Evolutionary conservation across 2,888 invertebrate genomes (phyloP).

Genomic region (Tridacna crocea): DNA sequence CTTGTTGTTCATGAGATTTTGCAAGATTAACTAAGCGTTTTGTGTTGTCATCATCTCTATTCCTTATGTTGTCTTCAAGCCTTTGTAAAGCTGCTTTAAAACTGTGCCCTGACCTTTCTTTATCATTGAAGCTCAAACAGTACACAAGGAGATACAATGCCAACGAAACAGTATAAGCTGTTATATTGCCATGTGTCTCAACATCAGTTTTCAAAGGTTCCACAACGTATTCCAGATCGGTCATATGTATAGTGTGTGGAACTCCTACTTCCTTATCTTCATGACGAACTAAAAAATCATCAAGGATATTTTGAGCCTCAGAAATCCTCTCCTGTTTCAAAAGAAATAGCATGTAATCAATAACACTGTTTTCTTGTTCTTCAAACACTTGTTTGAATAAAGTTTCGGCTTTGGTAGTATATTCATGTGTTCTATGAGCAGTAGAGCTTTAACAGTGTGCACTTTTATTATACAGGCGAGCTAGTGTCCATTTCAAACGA

Average conservation of each 20-base stretch:
- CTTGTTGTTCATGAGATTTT: no score
- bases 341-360: slow-evolving; percentile 34
- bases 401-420: slow-evolving; percentile 4
- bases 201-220: slow-evolving; percentile 26
- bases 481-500: slow-evolving; percentile 16
- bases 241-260: not conserved
- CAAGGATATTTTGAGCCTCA: slow-evolving; percentile 7
- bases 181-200: slow-evolving; percentile 21
- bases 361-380: slow-evolving; percentile 15
- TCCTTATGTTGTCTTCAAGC: no score
- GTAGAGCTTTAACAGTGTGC: slow-evolving; percentile 5
- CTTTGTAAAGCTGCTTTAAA: no score
- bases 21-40: no score
- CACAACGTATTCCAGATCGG: slow-evolving; percentile 20
- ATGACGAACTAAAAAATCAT: no score
- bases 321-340: slow-evolving; percentile 17
- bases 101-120: not conserved
- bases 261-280: no score
- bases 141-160: slow-evolving; percentile 31
- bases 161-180: slow-evolving; percentile 33
- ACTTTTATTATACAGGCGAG: slow-evolving; percentile 26
- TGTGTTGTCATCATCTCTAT: no score
- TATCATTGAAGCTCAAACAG: not conserved
- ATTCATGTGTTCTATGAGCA: not conserved
- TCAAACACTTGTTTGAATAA: slow-evolving; percentile 27